Percentiles rank a stretch among this genome's conserved stretches.
Conservation (phyloP, 2,888 invertebrate species). For the Siphonodentalium dalli region DNA sequence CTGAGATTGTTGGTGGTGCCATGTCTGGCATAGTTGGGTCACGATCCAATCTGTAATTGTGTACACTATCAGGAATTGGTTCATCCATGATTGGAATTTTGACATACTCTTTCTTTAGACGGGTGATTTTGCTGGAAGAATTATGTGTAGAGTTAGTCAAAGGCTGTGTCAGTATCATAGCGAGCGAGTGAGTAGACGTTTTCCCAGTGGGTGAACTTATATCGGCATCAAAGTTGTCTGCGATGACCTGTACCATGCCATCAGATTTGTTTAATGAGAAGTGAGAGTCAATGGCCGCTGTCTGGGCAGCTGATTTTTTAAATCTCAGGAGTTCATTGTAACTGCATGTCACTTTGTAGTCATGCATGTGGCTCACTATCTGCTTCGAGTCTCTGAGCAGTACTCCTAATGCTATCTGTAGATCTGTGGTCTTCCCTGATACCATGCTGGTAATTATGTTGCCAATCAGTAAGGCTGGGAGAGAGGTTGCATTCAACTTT, state of each 20-base stretch:
- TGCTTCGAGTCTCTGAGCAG: constrained; percentile 10
- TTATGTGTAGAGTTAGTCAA: no score
- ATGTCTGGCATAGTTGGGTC: constrained; percentile 13
- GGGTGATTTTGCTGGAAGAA: no score
- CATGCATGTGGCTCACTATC: constrained; percentile 2
- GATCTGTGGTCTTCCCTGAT: constrained; percentile 1
- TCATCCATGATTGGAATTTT: neutral
- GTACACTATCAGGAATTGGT: neutral
- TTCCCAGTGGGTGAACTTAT: constrained; percentile 19
- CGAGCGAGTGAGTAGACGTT: constrained; percentile 17
- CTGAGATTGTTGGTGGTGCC: no score
- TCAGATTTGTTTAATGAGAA: neutral
- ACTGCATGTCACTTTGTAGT: constrained; percentile 5
- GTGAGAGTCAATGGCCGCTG: neutral
- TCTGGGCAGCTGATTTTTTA: constrained; percentile 13
- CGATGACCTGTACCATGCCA: constrained; percentile 2
- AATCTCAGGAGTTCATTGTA: constrained; percentile 7
- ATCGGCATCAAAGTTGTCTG: constrained; percentile 17
- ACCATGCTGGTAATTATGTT: constrained; percentile 7
- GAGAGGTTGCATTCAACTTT: constrained; percentile 3
- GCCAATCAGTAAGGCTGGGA: constrained; percentile 14
- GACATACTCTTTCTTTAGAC: neutral
- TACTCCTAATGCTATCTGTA: constrained; percentile 13
- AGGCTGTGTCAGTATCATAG: constrained; percentile 12
- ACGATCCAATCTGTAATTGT: constrained; percentile 2